Evolutionary conservation across 2,888 invertebrate species (phyloP).

Genomic region (Spisula solida): DNA sequence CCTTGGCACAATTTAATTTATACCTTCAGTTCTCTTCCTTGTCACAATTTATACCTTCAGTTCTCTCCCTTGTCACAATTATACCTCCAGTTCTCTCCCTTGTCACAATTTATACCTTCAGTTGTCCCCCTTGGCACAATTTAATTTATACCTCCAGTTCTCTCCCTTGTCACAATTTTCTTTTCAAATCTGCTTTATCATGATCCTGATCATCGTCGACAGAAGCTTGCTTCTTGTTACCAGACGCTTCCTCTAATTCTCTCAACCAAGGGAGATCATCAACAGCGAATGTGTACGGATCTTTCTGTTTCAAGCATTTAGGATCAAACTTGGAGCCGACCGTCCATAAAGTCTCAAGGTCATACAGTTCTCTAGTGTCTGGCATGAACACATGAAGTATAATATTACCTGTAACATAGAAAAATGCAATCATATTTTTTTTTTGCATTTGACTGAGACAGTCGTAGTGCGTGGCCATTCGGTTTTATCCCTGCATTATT

Average conservation of each 20-base stretch:
- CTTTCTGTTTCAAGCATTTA: constrained; percentile 61
- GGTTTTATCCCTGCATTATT: too few species aligned
- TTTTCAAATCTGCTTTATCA: not conserved
- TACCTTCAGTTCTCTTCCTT: too few species aligned
- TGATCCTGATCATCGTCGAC: not conserved
- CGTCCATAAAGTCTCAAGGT: constrained; percentile 97
- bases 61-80: too few species aligned
- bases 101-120: too few species aligned
- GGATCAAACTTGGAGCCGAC: constrained; percentile 94
- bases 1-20: too few species aligned
- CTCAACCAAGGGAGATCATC: constrained; percentile 71
- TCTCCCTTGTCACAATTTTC: not conserved
- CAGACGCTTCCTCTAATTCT: constrained; percentile 54
- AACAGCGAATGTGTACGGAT: constrained; percentile 56
- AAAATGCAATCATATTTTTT: not conserved
- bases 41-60: too few species aligned
- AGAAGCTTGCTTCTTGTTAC: constrained; percentile 16
- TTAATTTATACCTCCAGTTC: not conserved
- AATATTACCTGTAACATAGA: constrained; percentile 93
- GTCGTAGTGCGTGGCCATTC: too few species aligned
- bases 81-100: too few species aligned
- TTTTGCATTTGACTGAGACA: too few species aligned
- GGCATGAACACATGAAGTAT: constrained; percentile 95
- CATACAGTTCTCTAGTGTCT: constrained; percentile 92
- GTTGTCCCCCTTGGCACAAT: too few species aligned